These are phyloP conservation scores for Diachasmimorpha longicaudata DNA, from an alignment of 1,140 invertebrate genomes.

Conservation along the genomic window DNA sequence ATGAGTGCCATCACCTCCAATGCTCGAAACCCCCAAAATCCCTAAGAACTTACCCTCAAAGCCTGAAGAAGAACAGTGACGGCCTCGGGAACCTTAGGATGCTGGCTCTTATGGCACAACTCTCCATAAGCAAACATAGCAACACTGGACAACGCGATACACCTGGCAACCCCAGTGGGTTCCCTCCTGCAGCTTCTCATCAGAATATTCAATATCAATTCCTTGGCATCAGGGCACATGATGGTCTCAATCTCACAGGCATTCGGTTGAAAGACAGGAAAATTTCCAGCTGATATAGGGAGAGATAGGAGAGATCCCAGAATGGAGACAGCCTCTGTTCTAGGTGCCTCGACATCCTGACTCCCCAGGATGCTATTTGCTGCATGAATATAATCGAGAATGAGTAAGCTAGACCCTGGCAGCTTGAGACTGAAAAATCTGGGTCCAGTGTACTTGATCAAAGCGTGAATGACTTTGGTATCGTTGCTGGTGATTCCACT, in stretches of 20 bases:
- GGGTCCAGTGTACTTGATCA: conserved; percentile 77
- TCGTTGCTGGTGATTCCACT: conserved; percentile 69
- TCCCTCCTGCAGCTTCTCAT: conserved; percentile 86
- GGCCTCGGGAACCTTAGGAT: conserved; percentile 80
- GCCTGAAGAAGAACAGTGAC: conserved; percentile 86
- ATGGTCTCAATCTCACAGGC: conserved; percentile 72
- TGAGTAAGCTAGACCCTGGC: conserved; percentile 85
- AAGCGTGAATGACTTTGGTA: conserved; percentile 64
- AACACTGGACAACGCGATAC: conserved; percentile 86
- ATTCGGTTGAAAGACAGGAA: conserved; percentile 83
- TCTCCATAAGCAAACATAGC: conserved; percentile 86
- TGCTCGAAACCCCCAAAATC: neutral
- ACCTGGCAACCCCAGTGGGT: conserved; percentile 86
- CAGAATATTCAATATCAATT: conserved; percentile 87
- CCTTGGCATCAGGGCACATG: conserved; percentile 82
- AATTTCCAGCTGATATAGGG: conserved; percentile 75
- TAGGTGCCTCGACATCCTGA: conserved; percentile 80
- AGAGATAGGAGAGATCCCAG: conserved; percentile 86
- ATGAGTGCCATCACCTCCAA: neutral
- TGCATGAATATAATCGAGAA: conserved; percentile 90
- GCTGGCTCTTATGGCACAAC: conserved; percentile 68
- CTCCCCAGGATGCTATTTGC: conserved; percentile 85
- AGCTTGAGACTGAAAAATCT: conserved; percentile 86
- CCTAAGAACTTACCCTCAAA: conserved; percentile 68
- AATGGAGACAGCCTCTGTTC: conserved; percentile 90